These are phyloP conservation scores for Bovichtus diacanthus DNA, from an alignment of 2,797 vertebrate species.

Conservation along the genomic window DNA sequence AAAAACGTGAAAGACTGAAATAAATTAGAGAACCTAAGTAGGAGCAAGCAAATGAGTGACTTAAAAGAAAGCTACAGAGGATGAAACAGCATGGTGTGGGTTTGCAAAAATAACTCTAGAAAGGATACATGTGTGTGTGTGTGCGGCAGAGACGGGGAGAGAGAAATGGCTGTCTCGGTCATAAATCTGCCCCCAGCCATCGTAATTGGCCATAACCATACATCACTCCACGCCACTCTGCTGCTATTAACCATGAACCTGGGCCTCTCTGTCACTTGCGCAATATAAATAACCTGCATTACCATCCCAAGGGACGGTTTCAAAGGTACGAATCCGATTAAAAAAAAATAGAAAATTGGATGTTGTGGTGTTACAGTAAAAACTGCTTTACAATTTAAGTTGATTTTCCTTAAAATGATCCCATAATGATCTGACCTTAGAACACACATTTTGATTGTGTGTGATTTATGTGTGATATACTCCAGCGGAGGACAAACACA, in stretches of 20 bases:
- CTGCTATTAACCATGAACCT: conserved; percentile 68
- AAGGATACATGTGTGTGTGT: conserved; percentile 16
- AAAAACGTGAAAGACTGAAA: neutral
- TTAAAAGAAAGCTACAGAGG: conserved; percentile 14
- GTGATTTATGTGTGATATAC: neutral
- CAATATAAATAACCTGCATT: conserved; percentile 61
- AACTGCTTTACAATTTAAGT: conserved; percentile 2
- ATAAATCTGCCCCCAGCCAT: conserved; percentile 72
- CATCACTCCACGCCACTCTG: conserved; percentile 69
- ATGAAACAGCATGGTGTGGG: neutral
- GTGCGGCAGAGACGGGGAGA: conserved; percentile 19
- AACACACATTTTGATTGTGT: neutral
- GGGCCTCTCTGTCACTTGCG: conserved; percentile 48
- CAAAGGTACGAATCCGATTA: conserved; percentile 32
- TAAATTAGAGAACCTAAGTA: neutral
- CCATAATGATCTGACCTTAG: conserved; percentile 1
- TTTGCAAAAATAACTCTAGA: conserved; percentile 17
- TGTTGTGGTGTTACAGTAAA: conserved; percentile 30
- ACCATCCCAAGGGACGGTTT: conserved; percentile 34
- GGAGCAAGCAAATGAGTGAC: neutral
- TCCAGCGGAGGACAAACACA: conserved; percentile 8
- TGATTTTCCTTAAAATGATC: conserved; percentile 14
- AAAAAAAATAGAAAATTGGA: conserved; percentile 42
- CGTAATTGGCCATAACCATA: conserved; percentile 76
- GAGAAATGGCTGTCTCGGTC: conserved; percentile 41